Evolutionary conservation across 2,888 invertebrate species (phyloP).

Genomic region (Noctua fimbriata): DNA sequence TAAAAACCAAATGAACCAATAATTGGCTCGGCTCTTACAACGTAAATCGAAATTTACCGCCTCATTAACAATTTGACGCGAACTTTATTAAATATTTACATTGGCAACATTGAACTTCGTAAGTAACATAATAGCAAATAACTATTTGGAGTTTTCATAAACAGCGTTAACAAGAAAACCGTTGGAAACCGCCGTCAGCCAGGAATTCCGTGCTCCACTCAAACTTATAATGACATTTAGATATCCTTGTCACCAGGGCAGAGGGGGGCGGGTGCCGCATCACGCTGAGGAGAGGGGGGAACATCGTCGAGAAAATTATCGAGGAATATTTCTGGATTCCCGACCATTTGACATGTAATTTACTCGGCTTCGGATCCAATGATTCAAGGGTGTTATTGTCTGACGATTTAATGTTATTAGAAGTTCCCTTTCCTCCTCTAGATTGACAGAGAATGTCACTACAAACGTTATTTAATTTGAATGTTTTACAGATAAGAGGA

Average conservation of each 20-base stretch:
- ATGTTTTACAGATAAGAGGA: constrained; percentile 79
- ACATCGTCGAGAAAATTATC: constrained; percentile 65
- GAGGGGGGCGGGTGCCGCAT: constrained; percentile 60
- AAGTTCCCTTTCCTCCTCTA: constrained; percentile 67
- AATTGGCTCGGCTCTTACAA: constrained; percentile 39
- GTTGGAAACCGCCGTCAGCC: constrained; percentile 76
- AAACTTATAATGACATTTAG: constrained; percentile 90
- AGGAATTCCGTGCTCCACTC: constrained; percentile 80
- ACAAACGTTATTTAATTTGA: constrained; percentile 79
- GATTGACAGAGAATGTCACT: constrained; percentile 78
- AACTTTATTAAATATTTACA: constrained; percentile 28
- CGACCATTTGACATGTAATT: constrained; percentile 88
- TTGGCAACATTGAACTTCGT: constrained; percentile 35
- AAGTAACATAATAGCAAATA: constrained; percentile 47
- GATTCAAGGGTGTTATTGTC: constrained; percentile 85
- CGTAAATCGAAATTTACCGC: constrained; percentile 52
- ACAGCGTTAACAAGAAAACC: constrained; percentile 77
- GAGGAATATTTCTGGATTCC: constrained; percentile 86
- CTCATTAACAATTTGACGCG: constrained; percentile 42
- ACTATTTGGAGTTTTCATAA: constrained; percentile 75
- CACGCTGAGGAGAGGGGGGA: constrained; percentile 68
- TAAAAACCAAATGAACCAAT: constrained; percentile 56
- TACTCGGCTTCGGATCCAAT: constrained; percentile 78
- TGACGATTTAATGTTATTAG: constrained; percentile 83
- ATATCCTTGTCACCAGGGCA: constrained; percentile 85